Evolutionary conservation across 1,140 invertebrate species (phyloP).

Genomic region (Nautilus pompilius): DNA sequence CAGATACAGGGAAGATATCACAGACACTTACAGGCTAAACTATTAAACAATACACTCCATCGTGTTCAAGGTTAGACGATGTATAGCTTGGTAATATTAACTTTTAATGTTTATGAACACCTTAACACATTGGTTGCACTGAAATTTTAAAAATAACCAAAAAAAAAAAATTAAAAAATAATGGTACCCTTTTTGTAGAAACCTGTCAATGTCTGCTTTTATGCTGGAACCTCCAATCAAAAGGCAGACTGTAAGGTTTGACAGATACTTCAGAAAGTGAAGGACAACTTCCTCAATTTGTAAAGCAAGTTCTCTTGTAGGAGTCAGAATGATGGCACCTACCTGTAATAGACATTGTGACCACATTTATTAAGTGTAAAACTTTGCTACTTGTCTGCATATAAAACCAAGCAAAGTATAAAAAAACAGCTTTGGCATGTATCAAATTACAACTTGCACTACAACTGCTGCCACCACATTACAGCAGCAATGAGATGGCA

Average conservation of each 20-base stretch:
- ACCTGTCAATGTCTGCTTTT: constrained; percentile 67
- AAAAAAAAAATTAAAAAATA: neutral
- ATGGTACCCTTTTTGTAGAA: constrained; percentile 64
- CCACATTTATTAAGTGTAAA: neutral
- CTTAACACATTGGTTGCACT: too few species aligned
- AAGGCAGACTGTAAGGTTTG: constrained; percentile 57
- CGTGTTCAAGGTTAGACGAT: too few species aligned
- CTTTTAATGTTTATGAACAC: too few species aligned
- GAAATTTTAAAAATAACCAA: too few species aligned
- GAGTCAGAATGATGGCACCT: constrained; percentile 85
- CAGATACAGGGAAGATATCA: too few species aligned
- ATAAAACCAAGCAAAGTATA: neutral
- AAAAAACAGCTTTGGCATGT: neutral
- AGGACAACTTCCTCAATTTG: constrained; percentile 80
- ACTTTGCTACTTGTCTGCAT: too few species aligned
- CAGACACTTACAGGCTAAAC: too few species aligned
- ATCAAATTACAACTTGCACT: too few species aligned
- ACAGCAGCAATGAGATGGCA: too few species aligned
- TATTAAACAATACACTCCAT: too few species aligned
- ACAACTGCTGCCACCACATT: too few species aligned
- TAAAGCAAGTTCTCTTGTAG: constrained; percentile 86
- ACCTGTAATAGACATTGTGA: constrained; percentile 53
- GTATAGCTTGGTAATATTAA: too few species aligned
- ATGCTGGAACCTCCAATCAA: constrained; percentile 78
- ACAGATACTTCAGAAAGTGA: constrained; percentile 61